A percentile compares a stretch with the other conserved stretches of the same genome.
phyloP scores from a whole-genome alignment of 2,113 vertebrate genomes.

The Mola mola region DNA sequence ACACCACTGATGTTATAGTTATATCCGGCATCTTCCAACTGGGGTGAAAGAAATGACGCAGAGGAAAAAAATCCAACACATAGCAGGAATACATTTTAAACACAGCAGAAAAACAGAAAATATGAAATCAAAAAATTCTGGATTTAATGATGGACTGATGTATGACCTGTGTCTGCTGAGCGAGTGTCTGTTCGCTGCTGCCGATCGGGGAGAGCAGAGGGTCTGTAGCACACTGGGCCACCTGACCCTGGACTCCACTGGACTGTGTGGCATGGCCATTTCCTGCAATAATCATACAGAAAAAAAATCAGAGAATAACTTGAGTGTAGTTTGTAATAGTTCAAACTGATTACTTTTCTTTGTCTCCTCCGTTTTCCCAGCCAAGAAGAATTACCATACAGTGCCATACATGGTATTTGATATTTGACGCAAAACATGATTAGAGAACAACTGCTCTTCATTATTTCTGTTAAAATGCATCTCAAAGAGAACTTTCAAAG shows the following conservation, averaged over 20 bases:
- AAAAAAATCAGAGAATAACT: not conserved
- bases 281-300: conserved; percentile 67
- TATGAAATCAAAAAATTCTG: not conserved
- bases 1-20: conserved; percentile 67
- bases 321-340: conserved; percentile 10
- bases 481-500: too few species aligned
- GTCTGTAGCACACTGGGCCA: conserved; percentile 63
- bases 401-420: too few species aligned
- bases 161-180: conserved; percentile 79
- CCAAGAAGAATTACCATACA: too few species aligned
- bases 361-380: conserved; percentile 2
- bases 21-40: conserved; percentile 79
- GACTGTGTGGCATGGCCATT: conserved; percentile 74
- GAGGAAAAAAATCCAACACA: too few species aligned
- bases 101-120: not conserved
- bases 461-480: too few species aligned
- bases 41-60: too few species aligned
- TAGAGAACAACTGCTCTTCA: not conserved
- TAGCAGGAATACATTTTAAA: too few species aligned
- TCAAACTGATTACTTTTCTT: conserved; percentile 2
- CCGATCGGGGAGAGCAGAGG: conserved; percentile 76
- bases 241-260: conserved; percentile 69
- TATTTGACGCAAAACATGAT: too few species aligned
- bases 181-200: conserved; percentile 74
- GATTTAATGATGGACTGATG: not conserved